Percentiles rank a stretch among this genome's conserved stretches.
Evolutionary conservation across 2,888 invertebrate genomes (phyloP).

Genomic region (Brenthis hecate): DNA sequence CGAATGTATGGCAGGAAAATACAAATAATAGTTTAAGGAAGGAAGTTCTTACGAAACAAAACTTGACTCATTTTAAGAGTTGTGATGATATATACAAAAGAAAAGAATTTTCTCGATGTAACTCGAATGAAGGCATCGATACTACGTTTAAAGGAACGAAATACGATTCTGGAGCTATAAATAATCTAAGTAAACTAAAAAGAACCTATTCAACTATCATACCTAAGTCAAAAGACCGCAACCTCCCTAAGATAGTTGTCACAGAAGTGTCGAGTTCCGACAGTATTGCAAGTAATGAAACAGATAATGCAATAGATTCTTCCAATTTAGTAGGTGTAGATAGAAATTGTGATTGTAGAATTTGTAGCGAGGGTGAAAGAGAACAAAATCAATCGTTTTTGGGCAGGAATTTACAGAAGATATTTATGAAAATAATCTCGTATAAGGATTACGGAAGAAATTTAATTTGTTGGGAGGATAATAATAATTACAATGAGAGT

Average conservation of each 20-base stretch:
- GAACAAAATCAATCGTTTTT: conserved; percentile 51
- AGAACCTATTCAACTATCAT: conserved; percentile 43
- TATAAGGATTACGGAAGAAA: conserved; percentile 57
- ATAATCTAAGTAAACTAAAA: conserved; percentile 47
- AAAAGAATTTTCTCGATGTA: conserved; percentile 29
- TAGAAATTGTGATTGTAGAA: conserved; percentile 71
- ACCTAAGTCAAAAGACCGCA: conserved; percentile 35
- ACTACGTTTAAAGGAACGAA: conserved; percentile 38
- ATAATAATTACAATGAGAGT: conserved; percentile 62
- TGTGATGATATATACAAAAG: conserved; percentile 53
- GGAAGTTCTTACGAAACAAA: conserved; percentile 57
- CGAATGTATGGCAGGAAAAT: conserved; percentile 52
- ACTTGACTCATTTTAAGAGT: conserved; percentile 54
- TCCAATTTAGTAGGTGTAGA: conserved; percentile 61
- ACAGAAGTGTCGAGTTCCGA: conserved; percentile 43
- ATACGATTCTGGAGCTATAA: conserved; percentile 39
- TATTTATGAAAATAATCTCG: conserved; percentile 60
- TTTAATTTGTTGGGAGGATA: conserved; percentile 65
- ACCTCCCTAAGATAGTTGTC: conserved; percentile 50
- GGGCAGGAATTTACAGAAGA: conserved; percentile 56
- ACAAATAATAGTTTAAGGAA: conserved; percentile 56
- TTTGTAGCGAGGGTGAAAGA: conserved; percentile 61
- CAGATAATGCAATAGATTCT: conserved; percentile 49
- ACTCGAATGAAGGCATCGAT: conserved; percentile 36
- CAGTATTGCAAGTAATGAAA: conserved; percentile 47